phyloP scores from a whole-genome alignment of 2,797 vertebrate genomes.

The Cryptoprocta ferox region DNA sequence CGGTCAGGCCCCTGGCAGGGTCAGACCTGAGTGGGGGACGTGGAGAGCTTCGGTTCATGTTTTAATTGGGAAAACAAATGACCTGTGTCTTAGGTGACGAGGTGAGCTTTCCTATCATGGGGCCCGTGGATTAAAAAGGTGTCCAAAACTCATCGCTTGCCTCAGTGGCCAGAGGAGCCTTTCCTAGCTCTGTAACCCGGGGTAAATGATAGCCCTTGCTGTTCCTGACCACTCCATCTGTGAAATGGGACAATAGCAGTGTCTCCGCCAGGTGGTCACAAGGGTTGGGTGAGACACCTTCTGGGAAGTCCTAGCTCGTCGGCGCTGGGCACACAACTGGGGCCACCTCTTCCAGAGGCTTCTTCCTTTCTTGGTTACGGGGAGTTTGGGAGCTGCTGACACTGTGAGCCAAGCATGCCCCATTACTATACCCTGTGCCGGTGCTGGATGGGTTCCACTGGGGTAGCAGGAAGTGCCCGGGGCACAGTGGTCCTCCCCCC shows the following conservation, averaged over 20 bases:
- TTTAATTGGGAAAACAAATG: not conserved
- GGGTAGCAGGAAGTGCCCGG: accelerated
- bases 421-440: not conserved
- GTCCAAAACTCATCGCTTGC: not conserved
- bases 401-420: accelerated
- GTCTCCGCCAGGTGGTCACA: not conserved
- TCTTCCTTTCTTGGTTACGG: not conserved
- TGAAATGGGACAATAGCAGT: not conserved
- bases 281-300: not conserved
- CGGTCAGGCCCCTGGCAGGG: not conserved
- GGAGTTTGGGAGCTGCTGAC: not conserved
- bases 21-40: not conserved
- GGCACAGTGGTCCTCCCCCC: not conserved
- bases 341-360: not conserved
- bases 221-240: not conserved
- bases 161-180: not conserved
- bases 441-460: accelerated
- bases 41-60: not conserved
- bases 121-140: not conserved
- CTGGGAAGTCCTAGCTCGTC: not conserved
- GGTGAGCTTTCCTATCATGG: not conserved
- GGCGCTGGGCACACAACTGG: not conserved
- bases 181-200: not conserved
- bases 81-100: not conserved
- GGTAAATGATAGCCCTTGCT: not conserved